Evolutionary conservation across 1,140 invertebrate species (phyloP).

Genomic region (Trinorchestia longiramus): DNA sequence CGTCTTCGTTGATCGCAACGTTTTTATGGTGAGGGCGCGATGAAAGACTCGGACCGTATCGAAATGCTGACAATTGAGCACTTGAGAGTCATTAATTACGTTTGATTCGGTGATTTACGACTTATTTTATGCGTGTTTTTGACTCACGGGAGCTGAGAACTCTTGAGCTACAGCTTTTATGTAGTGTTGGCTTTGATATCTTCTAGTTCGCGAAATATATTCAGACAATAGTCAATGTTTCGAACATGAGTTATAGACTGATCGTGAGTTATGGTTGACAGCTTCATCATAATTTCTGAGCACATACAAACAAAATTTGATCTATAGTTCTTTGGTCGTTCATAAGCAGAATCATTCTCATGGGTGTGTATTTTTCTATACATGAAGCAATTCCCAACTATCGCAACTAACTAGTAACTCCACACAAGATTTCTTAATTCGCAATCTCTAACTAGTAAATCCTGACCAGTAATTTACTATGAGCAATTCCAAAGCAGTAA

Average conservation of each 20-base stretch:
- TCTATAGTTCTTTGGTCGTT: neutral
- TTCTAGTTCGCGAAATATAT: neutral
- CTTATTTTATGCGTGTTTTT: neutral
- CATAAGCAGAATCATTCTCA: neutral
- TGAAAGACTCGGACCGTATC: neutral
- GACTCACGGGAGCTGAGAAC: neutral
- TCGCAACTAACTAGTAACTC: no score
- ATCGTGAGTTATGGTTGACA: neutral
- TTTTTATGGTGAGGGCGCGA: neutral
- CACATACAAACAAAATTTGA: neutral
- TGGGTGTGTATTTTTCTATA: neutral
- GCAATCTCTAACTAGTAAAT: neutral
- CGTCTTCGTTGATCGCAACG: neutral
- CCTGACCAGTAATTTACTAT: neutral
- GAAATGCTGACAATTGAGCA: neutral
- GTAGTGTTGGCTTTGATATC: neutral
- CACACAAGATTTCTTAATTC: neutral
- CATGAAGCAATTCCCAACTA: no score
- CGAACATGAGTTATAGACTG: neutral
- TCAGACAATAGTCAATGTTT: neutral
- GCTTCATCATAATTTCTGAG: neutral
- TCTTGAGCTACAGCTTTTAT: neutral
- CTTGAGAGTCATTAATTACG: neutral
- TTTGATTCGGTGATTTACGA: neutral
- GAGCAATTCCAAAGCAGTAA: neutral